phyloP scores from a whole-genome alignment of 2,888 invertebrate genomes.

The Drosophila setosimentum region DNA sequence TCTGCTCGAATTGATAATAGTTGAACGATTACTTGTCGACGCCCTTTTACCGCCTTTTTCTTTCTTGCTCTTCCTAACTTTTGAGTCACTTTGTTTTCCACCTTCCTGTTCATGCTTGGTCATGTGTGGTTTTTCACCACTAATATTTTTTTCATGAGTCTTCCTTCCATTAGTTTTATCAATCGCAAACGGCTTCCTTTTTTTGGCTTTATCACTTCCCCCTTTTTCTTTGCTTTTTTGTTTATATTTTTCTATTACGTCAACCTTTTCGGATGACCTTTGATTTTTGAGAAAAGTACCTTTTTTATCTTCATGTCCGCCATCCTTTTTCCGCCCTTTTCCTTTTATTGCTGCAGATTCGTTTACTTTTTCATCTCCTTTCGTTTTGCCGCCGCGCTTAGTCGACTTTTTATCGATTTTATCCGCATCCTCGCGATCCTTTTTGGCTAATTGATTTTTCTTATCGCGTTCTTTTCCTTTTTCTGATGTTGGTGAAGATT shows the following conservation, averaged over 20 bases:
- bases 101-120: neutral
- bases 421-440: no score
- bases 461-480: neutral
- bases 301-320: neutral
- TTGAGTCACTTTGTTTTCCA: neutral
- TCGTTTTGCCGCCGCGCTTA: neutral
- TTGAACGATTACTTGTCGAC: neutral
- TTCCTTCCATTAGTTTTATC: conserved; percentile 1
- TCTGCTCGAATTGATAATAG: neutral
- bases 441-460: neutral
- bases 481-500: neutral
- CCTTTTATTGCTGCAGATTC: neutral
- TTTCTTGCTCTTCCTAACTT: neutral
- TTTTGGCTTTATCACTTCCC: neutral
- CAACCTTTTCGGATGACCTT: neutral
- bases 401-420: neutral
- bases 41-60: neutral
- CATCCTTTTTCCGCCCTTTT: neutral
- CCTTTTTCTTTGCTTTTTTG: conserved; percentile 7
- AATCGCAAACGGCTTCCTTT: neutral
- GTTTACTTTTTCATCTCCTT: neutral
- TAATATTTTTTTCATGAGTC: neutral
- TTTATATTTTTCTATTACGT: conserved; percentile 5
- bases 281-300: neutral
- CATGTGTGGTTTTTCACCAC: neutral